A percentile compares a stretch with the other conserved stretches of the same genome.
Conservation (phyloP, 2,113 vertebrate genomes). For the Campylomormyrus numenius region DNA sequence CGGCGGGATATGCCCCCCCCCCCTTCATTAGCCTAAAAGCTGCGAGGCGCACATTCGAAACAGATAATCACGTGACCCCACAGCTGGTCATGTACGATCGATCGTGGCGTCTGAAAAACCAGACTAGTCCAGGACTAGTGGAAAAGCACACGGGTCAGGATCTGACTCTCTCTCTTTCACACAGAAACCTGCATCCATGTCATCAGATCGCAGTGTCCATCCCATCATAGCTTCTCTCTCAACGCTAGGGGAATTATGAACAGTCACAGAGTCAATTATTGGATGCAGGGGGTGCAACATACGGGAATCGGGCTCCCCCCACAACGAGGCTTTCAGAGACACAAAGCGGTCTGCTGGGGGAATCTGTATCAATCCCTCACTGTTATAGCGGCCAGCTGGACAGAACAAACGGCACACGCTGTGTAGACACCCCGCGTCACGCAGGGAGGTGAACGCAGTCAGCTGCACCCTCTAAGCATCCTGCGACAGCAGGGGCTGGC, state of each 20-base stretch:
- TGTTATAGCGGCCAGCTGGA: not conserved
- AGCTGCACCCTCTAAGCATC: not conserved
- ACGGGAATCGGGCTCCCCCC: not conserved
- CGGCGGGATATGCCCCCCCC: slow-evolving; percentile 21
- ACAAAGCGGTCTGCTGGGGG: not conserved
- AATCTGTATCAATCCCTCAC: not conserved
- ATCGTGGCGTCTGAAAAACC: not conserved
- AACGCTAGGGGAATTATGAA: not conserved
- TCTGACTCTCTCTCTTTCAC: not conserved
- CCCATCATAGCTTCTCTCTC: not conserved
- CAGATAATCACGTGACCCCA: not conserved
- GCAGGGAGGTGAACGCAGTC: not conserved
- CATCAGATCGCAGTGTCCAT: not conserved
- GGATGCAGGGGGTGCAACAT: not conserved
- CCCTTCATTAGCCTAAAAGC: not conserved
- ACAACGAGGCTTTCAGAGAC: not conserved
- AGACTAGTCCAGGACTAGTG: not conserved
- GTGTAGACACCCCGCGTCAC: not conserved
- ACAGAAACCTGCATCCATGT: not conserved
- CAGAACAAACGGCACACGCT: not conserved
- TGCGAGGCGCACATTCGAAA: not conserved
- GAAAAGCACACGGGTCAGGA: not conserved
- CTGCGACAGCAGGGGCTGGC: not conserved
- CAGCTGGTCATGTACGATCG: not conserved
- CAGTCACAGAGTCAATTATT: not conserved